Base-by-base conservation (phyloP, 2,888 invertebrate genomes). In the Hypena proboscidalis region DNA sequence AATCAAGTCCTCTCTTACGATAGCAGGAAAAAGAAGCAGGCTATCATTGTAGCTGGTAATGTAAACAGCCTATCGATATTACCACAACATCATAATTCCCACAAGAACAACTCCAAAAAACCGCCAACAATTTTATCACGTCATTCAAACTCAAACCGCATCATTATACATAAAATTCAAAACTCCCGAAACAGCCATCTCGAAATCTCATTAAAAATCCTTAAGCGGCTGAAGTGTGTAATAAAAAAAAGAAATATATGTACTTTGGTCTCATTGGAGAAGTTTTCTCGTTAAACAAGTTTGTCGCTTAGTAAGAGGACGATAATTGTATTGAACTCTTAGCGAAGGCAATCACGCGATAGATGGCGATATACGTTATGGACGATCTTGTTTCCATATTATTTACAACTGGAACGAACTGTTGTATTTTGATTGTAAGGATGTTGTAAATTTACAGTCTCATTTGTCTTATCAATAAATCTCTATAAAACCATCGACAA, bases 211-310 rank as follows among this genome's bases (percentile, higher is more conserved):
- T 65, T 53, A 52, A 48, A 58, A 58, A 55, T 34, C 43, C 34
- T 32, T 48, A 39, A 49, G 46, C 45, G 41, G 47, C 42, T 30
- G 25, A 54, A 54, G 34, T 40, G 32, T 40, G 43, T 48, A 48
- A 54, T 49, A 56, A 52, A 58, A 49, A 58, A 54, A 58, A 57
- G 56, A 65, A 54, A 48, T 56, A 47, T 43, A 64, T 57, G 58
- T 61, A 45, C 58, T 40, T 51, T 32, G 57, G 57, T 53, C 46
- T 59, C 53, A 58, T 36, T 52, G 42, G 47, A 9, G 33, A 76
- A 76, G 67, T 76, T 76, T 72, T 66, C 74, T 76, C 74, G 67
- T 76, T 74, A 75, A 51, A 56, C 47, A 69, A 75, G 63, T 73
- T 71, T 58, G 71, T 58, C 60, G 59, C 23, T 59, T 50, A 51